Conservation (phyloP, 2,888 invertebrate genomes). For the Aquatica leii region DNA sequence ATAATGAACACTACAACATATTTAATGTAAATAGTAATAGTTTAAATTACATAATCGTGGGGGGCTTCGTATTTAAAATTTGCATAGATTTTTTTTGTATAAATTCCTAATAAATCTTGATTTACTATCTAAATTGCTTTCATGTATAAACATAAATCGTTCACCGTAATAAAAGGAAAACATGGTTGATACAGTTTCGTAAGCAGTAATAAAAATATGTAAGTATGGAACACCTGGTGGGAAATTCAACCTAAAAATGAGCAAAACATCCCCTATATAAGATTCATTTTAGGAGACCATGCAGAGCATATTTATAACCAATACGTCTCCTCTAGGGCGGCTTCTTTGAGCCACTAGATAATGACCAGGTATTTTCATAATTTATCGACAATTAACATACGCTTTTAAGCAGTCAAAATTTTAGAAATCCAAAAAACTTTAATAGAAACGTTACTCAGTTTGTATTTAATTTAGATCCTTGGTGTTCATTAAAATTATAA, state of each 20-base stretch:
- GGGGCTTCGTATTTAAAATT: neutral
- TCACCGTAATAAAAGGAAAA: slow-evolving; percentile 22
- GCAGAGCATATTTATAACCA: slow-evolving; percentile 53
- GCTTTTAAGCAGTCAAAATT: slow-evolving; percentile 45
- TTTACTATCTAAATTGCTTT: slow-evolving; percentile 29
- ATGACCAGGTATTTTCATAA: slow-evolving; percentile 54
- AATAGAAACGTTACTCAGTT: slow-evolving; percentile 5
- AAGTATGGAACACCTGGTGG: slow-evolving; percentile 44
- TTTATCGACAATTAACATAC: slow-evolving; percentile 56
- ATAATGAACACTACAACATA: slow-evolving; percentile 1
- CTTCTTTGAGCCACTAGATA: slow-evolving; percentile 54
- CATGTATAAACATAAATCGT: slow-evolving; percentile 18
- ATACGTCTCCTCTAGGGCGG: slow-evolving; percentile 54
- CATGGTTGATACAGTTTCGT: slow-evolving; percentile 21
- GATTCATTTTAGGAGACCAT: slow-evolving; percentile 39
- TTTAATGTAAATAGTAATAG: too few species aligned
- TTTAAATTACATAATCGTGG: neutral
- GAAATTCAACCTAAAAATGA: slow-evolving; percentile 34
- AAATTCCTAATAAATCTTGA: slow-evolving; percentile 8
- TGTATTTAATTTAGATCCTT: neutral
- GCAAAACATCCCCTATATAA: slow-evolving; percentile 42
- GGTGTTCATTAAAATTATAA: too few species aligned
- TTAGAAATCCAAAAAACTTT: slow-evolving; percentile 12
- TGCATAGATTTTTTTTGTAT: slow-evolving; percentile 9
- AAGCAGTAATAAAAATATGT: slow-evolving; percentile 30